Percentiles rank a stretch among this genome's conserved stretches.
Evolutionary conservation across 2,797 vertebrate species (phyloP).

Genomic region (Scyliorhinus canicula): DNA sequence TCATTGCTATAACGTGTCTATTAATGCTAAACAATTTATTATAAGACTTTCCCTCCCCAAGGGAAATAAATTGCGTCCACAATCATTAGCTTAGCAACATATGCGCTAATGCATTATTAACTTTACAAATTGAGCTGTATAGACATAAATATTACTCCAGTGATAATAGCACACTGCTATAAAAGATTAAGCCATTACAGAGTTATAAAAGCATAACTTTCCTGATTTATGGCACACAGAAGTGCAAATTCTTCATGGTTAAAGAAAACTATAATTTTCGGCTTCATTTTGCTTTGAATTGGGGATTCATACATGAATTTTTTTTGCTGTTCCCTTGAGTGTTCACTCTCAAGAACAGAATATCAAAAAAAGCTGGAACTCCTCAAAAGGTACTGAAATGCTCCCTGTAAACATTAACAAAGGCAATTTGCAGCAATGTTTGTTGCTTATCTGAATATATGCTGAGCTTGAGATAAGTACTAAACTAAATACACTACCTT

Average conservation of each 20-base stretch:
- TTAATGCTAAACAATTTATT: conserved; percentile 29
- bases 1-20: neutral
- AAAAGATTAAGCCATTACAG: conserved; percentile 29
- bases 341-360: conserved; percentile 13
- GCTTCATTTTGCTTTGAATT: conserved; percentile 19
- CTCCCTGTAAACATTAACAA: conserved; percentile 29
- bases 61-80: conserved; percentile 10
- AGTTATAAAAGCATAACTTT: conserved; percentile 37
- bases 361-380: conserved; percentile 1
- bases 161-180: neutral
- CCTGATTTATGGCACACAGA: conserved; percentile 14
- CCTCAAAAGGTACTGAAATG: neutral
- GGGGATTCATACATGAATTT: conserved; percentile 8
- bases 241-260: conserved; percentile 32
- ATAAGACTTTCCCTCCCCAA: conserved; percentile 3
- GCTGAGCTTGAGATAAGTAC: neutral
- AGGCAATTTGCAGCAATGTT: neutral
- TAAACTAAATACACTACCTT: too few relatives aligned
- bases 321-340: conserved; percentile 17
- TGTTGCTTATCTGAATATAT: neutral
- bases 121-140: conserved; percentile 34
- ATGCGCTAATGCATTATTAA: conserved; percentile 37
- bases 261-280: conserved; percentile 31
- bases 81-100: conserved; percentile 37
- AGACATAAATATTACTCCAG: conserved; percentile 14